Percentiles rank a stretch among this genome's conserved stretches.
Conservation (phyloP, 2,113 vertebrate genomes). For the Scartelaos histophorus region DNA sequence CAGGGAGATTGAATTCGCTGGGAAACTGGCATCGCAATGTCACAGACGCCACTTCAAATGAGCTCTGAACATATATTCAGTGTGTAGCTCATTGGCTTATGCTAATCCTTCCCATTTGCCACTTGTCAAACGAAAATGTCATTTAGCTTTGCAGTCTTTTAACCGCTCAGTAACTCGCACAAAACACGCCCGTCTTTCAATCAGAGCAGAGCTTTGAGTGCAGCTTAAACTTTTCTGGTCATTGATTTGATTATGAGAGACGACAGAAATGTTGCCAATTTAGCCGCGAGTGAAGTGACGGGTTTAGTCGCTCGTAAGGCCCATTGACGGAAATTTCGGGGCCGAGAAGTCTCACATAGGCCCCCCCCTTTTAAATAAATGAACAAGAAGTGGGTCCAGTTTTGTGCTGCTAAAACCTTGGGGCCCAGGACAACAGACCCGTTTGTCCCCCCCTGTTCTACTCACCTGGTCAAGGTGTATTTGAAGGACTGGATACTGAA, state of each 20-base stretch:
- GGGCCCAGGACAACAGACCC: too few relatives aligned
- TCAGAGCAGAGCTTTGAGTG: constrained; percentile 57
- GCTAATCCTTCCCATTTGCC: constrained; percentile 74
- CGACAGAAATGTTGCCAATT: constrained; percentile 64
- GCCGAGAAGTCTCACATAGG: too few relatives aligned
- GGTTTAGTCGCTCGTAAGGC: constrained; percentile 1
- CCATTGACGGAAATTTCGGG: too few relatives aligned
- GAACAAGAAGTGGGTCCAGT: too few relatives aligned
- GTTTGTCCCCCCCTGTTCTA: too few relatives aligned
- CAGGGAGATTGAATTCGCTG: constrained; percentile 73
- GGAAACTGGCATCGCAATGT: constrained; percentile 73
- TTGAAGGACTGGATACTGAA: not conserved
- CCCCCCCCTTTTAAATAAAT: too few relatives aligned
- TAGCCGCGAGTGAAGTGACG: constrained; percentile 41
- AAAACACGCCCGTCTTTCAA: constrained; percentile 69
- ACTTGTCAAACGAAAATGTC: constrained; percentile 66
- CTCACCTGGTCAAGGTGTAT: not conserved
- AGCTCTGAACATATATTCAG: constrained; percentile 75
- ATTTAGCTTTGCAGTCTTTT: constrained; percentile 60
- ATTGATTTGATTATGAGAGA: constrained; percentile 73
- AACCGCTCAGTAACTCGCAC: constrained; percentile 57
- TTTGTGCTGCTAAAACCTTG: too few relatives aligned
- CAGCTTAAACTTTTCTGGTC: constrained; percentile 64
- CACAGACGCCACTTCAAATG: constrained; percentile 75
- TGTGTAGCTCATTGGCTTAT: constrained; percentile 74